Conservation (phyloP, 2,797 vertebrate species). For the Aselliscus stoliczkanus region DNA sequence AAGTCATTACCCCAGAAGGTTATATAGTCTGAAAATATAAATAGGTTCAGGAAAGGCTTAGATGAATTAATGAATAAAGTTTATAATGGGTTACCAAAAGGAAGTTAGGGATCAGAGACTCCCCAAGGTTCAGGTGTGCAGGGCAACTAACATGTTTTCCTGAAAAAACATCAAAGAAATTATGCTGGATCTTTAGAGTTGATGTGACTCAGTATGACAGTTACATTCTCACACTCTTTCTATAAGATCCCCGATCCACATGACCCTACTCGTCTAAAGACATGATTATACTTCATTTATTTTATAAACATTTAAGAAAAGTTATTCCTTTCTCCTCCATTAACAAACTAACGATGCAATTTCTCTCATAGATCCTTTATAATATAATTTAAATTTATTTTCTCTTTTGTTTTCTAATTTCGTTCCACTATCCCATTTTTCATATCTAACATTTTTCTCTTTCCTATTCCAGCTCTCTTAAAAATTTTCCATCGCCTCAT, state of each 20-base stretch:
- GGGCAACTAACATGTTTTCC: conserved; percentile 61
- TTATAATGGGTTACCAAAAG: conserved; percentile 70
- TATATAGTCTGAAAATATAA: conserved; percentile 73
- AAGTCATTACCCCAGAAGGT: conserved; percentile 70
- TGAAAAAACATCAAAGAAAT: conserved; percentile 70
- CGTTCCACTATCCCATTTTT: neutral
- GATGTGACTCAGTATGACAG: conserved; percentile 41
- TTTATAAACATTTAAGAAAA: conserved; percentile 18
- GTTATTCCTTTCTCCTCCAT: neutral
- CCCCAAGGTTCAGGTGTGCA: conserved; percentile 44
- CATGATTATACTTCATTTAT: neutral
- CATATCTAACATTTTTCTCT: neutral
- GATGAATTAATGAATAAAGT: conserved; percentile 72
- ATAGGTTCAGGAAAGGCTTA: conserved; percentile 73
- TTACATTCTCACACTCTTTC: conserved; percentile 38
- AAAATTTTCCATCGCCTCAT: neutral
- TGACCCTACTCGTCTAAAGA: neutral
- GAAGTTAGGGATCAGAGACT: conserved; percentile 70
- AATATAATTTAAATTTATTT: neutral
- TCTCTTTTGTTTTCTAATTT: conserved; percentile 1
- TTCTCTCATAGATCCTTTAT: neutral
- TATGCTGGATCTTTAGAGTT: neutral
- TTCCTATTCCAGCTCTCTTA: neutral
- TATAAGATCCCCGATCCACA: neutral
- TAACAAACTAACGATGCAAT: neutral